Evolutionary conservation across 2,113 vertebrate species (phyloP).

Genomic region (Nipponia nippon): DNA sequence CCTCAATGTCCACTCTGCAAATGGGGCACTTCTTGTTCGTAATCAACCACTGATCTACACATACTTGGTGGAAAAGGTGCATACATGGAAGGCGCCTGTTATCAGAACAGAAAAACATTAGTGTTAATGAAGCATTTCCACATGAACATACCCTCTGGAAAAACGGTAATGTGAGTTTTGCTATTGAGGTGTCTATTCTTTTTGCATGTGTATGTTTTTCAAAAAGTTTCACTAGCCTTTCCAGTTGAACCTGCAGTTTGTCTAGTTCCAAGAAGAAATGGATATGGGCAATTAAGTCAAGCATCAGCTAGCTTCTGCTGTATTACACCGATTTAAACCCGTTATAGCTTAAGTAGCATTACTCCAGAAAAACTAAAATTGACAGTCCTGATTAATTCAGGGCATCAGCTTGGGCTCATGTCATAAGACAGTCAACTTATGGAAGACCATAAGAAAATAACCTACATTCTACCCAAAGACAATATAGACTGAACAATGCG

Average conservation of each 20-base stretch:
- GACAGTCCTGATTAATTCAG: background rate
- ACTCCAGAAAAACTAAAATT: background rate
- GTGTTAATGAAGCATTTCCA: background rate
- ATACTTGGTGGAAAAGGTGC: constrained; percentile 99
- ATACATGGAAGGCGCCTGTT: constrained; percentile 96
- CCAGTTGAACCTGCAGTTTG: background rate
- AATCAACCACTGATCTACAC: constrained; percentile 98
- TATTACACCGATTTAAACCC: background rate
- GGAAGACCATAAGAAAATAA: background rate
- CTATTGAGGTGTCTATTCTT: background rate
- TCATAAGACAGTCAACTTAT: background rate
- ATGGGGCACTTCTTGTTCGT: constrained; percentile 99
- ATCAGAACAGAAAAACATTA: background rate
- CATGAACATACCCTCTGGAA: background rate
- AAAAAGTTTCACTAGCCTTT: background rate
- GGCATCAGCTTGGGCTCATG: background rate
- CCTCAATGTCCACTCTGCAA: constrained; percentile 99
- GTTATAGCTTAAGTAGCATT: background rate
- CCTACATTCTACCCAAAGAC: background rate
- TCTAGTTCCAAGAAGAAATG: background rate
- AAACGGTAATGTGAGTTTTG: background rate
- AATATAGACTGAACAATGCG: background rate
- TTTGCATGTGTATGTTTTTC: background rate
- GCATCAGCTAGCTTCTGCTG: background rate
- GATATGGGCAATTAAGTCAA: background rate